Base-by-base conservation (phyloP, 1,140 invertebrate genomes). In the Megathymus violae region DNA sequence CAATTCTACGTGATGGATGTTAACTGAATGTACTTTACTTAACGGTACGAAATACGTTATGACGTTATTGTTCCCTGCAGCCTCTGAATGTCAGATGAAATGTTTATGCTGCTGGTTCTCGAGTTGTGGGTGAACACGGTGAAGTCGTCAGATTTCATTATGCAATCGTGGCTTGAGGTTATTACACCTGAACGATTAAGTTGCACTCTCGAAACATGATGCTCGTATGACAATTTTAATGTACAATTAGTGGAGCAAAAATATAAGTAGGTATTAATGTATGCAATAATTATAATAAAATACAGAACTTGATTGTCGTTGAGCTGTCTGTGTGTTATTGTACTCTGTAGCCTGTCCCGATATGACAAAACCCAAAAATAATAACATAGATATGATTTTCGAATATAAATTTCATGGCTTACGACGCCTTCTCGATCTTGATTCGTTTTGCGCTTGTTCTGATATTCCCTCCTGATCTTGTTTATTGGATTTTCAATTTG, bases 191-290 rank as follows among this genome's bases (percentile, higher is more conserved):
- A 17, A 14, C 43, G 9, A 7, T 38, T 22, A 11, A 67, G 51
- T 31, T 68, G 66, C 34, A 52, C 40, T 6, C 40, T 52, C 14
- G 47, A 52, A 6, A 68, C 31, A 38, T 63, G 52, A 63, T 63
- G 41, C n/a, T 25, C 63, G 41, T 59, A 70, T 41, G 62, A 31
- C 27, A 27, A 19, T 31, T 51, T 34, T 22, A 67, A 44, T 6
- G 34, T 19, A 34, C 67, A 62, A 13, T 50, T 13, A n/a, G 43
- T 19, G 27, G 63, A 70, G 16, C 63, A 70, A 15, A 63, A 56
- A 44, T 44, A 59, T 34, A 59, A 59, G 41, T 59, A 59, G n/a
- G 56, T 47, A 17, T 60, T 60, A 19, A 38, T 14, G 31, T 17
- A 47, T 60, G 43, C 16, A 60, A n/a, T n/a, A n/a, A n/a, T n/a